Conservation (phyloP, 2,888 invertebrate species). For the Caenorhabditis zanzibari region DNA sequence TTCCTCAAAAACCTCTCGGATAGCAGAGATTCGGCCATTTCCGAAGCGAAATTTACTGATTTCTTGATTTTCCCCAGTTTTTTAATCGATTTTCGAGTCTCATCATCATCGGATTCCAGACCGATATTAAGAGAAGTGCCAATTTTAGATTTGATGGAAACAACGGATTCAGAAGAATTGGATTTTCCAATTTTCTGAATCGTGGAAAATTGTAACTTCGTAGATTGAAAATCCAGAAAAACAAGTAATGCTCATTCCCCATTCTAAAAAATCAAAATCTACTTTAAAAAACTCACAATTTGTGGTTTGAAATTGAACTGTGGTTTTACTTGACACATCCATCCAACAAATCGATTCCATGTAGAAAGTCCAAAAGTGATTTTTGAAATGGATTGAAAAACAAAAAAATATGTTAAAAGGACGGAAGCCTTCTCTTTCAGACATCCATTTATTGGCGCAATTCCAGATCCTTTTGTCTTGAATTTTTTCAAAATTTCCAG, state of each 20-base stretch:
- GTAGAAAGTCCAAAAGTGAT: constrained; percentile 39
- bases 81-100: constrained; percentile 45
- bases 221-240: background rate
- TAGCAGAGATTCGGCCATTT: constrained; percentile 39
- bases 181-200: constrained; percentile 60
- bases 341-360: constrained; percentile 48
- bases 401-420: constrained; percentile 54
- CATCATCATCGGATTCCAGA: constrained; percentile 54
- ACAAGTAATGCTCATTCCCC: background rate
- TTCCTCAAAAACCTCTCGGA: background rate
- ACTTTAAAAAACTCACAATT: constrained; percentile 46
- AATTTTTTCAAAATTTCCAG: constrained; percentile 47
- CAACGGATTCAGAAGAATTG: constrained; percentile 42
- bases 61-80: constrained; percentile 22
- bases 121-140: constrained; percentile 29
- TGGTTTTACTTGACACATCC: constrained; percentile 61
- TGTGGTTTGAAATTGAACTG: constrained; percentile 65
- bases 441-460: constrained; percentile 25
- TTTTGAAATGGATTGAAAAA: constrained; percentile 54
- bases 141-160: constrained; percentile 47
- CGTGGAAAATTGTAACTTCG: background rate
- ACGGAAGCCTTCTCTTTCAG: constrained; percentile 51
- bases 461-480: constrained; percentile 41
- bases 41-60: constrained; percentile 38
- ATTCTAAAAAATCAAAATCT: no score